These are phyloP conservation scores for Ostrea edulis DNA, from an alignment of 1,140 invertebrate species.

Conservation along the genomic window DNA sequence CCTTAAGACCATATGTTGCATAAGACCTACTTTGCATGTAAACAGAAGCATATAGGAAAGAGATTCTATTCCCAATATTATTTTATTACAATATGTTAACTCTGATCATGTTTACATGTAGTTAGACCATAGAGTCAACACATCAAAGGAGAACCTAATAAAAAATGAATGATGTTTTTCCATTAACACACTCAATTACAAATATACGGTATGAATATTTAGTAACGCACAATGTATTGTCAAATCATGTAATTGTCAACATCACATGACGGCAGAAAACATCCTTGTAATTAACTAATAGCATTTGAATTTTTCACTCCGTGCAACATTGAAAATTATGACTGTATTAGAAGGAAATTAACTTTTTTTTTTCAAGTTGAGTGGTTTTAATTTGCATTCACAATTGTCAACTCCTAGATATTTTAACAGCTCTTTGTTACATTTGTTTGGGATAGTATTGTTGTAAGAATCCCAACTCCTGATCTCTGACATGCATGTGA, in stretches of 20 bases:
- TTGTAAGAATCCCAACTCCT: too few species aligned
- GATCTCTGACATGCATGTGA: too few species aligned
- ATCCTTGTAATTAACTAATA: neutral
- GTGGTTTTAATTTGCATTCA: neutral
- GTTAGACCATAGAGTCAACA: neutral
- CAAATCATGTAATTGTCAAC: neutral
- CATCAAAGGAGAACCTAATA: slow-evolving; percentile 20
- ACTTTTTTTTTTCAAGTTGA: neutral
- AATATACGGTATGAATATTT: neutral
- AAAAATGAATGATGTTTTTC: slow-evolving; percentile 29
- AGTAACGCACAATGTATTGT: neutral
- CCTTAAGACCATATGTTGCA: neutral
- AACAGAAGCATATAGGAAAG: neutral
- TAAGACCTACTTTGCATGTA: neutral
- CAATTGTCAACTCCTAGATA: neutral
- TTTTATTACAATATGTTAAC: slow-evolving; percentile 5
- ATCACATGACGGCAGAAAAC: neutral
- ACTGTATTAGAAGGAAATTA: neutral
- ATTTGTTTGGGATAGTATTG: too few species aligned
- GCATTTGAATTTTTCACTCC: neutral
- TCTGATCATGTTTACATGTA: neutral
- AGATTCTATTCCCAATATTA: slow-evolving; percentile 20
- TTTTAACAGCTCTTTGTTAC: too few species aligned
- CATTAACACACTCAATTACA: slow-evolving; percentile 13
- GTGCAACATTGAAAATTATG: neutral